Conservation (phyloP, 2,888 invertebrate genomes). For the Mesopsocus fuscifrons region DNA sequence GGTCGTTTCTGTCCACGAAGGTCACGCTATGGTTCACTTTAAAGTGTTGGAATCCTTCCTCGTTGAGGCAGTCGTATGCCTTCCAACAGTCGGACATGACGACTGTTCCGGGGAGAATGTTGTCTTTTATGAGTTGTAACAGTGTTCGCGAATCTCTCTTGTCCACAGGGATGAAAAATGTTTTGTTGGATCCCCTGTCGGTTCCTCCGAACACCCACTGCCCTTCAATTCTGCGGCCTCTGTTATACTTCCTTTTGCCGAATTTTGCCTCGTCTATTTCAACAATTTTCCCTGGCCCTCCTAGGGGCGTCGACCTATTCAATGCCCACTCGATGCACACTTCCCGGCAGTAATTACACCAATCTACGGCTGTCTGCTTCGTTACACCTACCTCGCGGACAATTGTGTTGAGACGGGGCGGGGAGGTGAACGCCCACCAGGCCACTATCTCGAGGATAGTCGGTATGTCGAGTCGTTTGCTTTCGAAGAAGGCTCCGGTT, state of each 20-base stretch:
- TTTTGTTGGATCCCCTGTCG: background rate
- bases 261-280: conserved; percentile 16
- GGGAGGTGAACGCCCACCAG: too few species aligned
- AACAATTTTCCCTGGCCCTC: conserved; percentile 15
- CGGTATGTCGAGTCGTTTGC: too few species aligned
- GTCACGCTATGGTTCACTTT: background rate
- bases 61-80: background rate
- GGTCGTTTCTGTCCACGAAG: background rate
- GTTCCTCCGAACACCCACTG: conserved; percentile 7
- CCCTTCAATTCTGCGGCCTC: conserved; percentile 14
- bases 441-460: too few species aligned
- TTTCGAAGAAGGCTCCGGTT: too few species aligned
- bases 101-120: background rate
- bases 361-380: conserved; percentile 9
- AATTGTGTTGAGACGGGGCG: too few species aligned
- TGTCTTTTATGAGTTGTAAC: background rate
- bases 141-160: background rate
- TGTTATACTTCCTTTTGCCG: conserved; percentile 14
- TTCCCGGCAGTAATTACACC: conserved; percentile 12
- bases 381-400: background rate
- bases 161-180: background rate
- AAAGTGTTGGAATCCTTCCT: background rate
- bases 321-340: conserved; percentile 7
- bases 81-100: conserved; percentile 4
- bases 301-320: conserved; percentile 12